Evolutionary conservation across 2,113 vertebrate genomes (phyloP).

Genomic region (Calonectris borealis): DNA sequence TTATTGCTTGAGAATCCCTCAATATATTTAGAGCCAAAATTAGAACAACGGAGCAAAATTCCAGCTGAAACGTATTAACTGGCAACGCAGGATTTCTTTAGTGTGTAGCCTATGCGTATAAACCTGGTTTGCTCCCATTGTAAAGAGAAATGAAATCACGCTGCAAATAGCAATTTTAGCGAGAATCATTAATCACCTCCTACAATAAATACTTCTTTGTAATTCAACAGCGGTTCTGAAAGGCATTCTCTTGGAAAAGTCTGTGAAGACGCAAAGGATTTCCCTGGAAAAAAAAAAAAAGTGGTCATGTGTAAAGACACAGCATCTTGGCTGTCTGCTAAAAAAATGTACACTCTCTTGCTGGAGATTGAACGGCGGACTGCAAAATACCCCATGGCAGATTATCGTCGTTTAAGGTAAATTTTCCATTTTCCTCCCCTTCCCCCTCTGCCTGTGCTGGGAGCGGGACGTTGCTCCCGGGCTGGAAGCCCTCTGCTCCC

Average conservation of each 20-base stretch:
- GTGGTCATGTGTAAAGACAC: constrained; percentile 72
- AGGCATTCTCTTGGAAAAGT: constrained; percentile 83
- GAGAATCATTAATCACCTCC: constrained; percentile 84
- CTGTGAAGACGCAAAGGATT: constrained; percentile 77
- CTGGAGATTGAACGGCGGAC: constrained; percentile 59
- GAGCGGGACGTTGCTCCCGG: background rate
- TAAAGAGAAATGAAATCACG: constrained; percentile 79
- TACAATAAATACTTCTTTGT: constrained; percentile 88
- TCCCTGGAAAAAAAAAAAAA: constrained; percentile 78
- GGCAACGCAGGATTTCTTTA: constrained; percentile 10
- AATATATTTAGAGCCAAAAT: constrained; percentile 13
- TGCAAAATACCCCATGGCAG: constrained; percentile 71
- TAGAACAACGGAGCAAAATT: constrained; percentile 28
- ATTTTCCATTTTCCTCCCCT: constrained; percentile 23
- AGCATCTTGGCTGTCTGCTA: constrained; percentile 69
- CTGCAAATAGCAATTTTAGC: constrained; percentile 84
- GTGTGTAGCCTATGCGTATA: constrained; percentile 21
- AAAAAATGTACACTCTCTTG: constrained; percentile 71
- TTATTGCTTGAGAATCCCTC: background rate
- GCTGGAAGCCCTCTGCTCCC: background rate
- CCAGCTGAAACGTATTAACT: background rate
- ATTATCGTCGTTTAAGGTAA: constrained; percentile 77
- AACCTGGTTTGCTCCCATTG: constrained; percentile 65
- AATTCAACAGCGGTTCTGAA: constrained; percentile 84
- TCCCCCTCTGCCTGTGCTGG: background rate